A percentile compares a stretch with the other conserved stretches of the same genome.
Evolutionary conservation across 2,888 invertebrate genomes (phyloP).

Genomic region (Timema cristinae): DNA sequence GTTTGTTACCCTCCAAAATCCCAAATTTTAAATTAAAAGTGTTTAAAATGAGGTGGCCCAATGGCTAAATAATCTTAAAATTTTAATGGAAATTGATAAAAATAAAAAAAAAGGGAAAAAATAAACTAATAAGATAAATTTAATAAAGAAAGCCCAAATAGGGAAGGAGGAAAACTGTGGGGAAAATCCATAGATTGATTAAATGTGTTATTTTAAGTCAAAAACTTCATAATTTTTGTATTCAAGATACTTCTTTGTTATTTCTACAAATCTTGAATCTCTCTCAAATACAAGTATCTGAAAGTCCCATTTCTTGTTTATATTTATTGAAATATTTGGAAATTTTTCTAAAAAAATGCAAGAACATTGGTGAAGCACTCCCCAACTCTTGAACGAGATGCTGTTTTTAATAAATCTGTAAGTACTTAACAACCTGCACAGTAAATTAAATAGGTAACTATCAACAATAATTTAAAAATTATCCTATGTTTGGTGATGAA

Average conservation of each 20-base stretch:
- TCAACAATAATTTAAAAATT: not conserved
- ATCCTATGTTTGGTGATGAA: not conserved
- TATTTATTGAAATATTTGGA: no score
- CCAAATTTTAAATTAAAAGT: not conserved
- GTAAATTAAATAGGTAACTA: not conserved
- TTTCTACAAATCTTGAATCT: not conserved
- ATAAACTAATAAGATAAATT: no score
- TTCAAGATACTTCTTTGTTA: not conserved
- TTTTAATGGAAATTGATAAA: no score
- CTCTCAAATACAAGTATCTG: not conserved
- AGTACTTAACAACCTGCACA: constrained; percentile 37
- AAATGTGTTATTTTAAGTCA: no score
- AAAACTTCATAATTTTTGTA: no score
- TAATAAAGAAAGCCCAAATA: no score
- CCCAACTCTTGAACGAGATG: constrained; percentile 78
- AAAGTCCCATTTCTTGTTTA: no score
- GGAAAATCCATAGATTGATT: no score
- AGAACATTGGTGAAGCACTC: constrained; percentile 89
- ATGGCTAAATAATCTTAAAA: no score
- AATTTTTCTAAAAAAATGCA: constrained; percentile 69
- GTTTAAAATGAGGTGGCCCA: not conserved
- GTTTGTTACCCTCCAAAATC: no score
- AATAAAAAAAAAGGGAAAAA: no score
- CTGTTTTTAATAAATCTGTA: constrained; percentile 87
- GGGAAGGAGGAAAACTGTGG: no score